These are phyloP conservation scores for Emydoidea blandingii DNA, from an alignment of 2,797 vertebrate genomes.

Conservation along the genomic window DNA sequence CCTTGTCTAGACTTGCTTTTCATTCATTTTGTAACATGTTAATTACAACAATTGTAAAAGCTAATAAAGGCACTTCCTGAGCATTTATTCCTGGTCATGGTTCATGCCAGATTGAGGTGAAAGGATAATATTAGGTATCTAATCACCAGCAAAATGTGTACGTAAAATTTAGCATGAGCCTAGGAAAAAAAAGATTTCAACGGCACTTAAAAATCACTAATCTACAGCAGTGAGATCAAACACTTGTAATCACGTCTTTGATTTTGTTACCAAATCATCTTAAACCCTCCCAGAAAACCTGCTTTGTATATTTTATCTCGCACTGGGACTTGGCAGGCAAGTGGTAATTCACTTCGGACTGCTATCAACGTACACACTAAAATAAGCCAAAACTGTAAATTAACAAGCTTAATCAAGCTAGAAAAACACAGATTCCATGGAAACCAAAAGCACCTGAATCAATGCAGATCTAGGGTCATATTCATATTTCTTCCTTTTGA, in stretches of 20 bases:
- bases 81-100: background rate
- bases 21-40: conserved; percentile 9
- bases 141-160: background rate
- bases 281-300: background rate
- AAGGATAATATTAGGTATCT: background rate
- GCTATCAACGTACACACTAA: background rate
- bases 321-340: background rate
- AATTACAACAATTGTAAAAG: background rate
- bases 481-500: background rate
- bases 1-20: conserved; percentile 10
- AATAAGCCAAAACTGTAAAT: background rate
- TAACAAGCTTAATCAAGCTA: background rate
- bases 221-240: conserved; percentile 2
- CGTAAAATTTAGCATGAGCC: background rate
- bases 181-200: background rate
- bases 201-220: conserved; percentile 7
- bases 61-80: background rate
- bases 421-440: background rate
- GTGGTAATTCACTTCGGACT: background rate
- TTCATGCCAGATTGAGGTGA: background rate
- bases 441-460: background rate
- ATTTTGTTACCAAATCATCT: background rate
- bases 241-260: background rate
- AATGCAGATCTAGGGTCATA: background rate
- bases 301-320: background rate